Evolutionary conservation across 1,140 invertebrate genomes (phyloP).

Genomic region (Helicoverpa armigera): DNA sequence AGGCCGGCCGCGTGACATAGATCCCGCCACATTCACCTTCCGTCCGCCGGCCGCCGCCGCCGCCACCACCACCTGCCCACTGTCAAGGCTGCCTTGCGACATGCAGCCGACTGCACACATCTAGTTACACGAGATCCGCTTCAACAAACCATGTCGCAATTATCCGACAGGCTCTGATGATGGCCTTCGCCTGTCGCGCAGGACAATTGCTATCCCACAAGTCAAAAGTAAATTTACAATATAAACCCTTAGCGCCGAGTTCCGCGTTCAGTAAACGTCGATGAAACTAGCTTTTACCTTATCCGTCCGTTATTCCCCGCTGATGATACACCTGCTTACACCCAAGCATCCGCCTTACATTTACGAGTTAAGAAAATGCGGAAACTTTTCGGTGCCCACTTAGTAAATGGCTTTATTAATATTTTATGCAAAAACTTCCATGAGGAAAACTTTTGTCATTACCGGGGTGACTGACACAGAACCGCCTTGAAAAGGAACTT

Average conservation of each 20-base stretch:
- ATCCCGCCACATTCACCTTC: slow-evolving; percentile 84
- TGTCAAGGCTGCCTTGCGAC: slow-evolving; percentile 83
- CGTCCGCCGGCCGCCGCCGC: slow-evolving; percentile 64
- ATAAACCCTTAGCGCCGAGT: background rate
- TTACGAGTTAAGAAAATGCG: slow-evolving; percentile 22
- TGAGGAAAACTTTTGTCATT: slow-evolving; percentile 32
- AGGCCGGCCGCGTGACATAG: slow-evolving; percentile 77
- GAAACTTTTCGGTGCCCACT: slow-evolving; percentile 16
- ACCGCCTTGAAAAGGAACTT: slow-evolving; percentile 28
- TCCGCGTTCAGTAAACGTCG: slow-evolving; percentile 35
- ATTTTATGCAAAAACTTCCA: background rate
- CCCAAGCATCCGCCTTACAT: slow-evolving; percentile 1
- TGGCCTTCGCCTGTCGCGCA: slow-evolving; percentile 54
- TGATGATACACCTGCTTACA: slow-evolving; percentile 11
- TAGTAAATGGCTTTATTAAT: slow-evolving; percentile 3
- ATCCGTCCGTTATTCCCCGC: slow-evolving; percentile 30
- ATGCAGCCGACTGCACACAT: slow-evolving; percentile 61
- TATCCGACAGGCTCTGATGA: slow-evolving; percentile 49
- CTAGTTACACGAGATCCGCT: slow-evolving; percentile 66
- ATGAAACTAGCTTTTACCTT: slow-evolving; percentile 20
- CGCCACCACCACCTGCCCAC: slow-evolving; percentile 64
- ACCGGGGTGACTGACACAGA: slow-evolving; percentile 37
- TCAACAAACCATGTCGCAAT: slow-evolving; percentile 73
- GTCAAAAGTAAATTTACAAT: slow-evolving; percentile 25
- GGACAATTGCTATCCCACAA: slow-evolving; percentile 42